Evolutionary conservation across 2,888 invertebrate species (phyloP), one percentile per base, ranked within the genome.

Genomic region (Diarsia dahlii): DNA sequence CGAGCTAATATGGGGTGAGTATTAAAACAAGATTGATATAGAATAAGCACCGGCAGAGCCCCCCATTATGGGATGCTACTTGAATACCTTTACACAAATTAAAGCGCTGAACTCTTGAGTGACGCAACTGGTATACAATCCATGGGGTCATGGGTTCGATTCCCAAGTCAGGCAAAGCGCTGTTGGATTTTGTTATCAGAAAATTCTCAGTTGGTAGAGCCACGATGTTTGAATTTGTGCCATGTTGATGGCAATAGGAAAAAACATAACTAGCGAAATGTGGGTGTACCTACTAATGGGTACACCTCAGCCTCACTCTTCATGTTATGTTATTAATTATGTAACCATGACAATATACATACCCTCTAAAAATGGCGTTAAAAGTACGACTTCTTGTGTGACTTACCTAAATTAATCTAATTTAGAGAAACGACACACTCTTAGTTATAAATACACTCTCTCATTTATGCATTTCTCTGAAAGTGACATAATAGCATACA

Each of bases 371-470:
- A 50, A 71, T 39, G 13, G 18, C 13, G 18, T 39, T 71, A n/a
- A 71, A 52, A 67, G 13, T 15, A 71, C 18, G 10, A 46, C 63
- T 70, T 63, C 46, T 15, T 45, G 18, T 18, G n/a, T 15, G 34
- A 52, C 50, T 28, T 62, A 20, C 46, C 23, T 74, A 3, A 2
- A n/a, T 6, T 50, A 63, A 62, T 34, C 75, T 64, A 23, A 75
- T 65, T 63, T 45, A 56, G 20, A 45, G 45, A 63, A 28, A 28
- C 60, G n/a, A 13, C 8, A n/a, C 13, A 50, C 34, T 50, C 54
- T 60, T 34, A 39, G n/a, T 65, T 69, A 82, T 69, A 81, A 80
- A 80, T 70, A 76, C 20, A 65, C 10, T 28, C 39, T 58, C 52
- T 28, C 48, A 76, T 56, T 58, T 10, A 56, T 65, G 48, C 3